Base-by-base conservation (phyloP, 2,113 vertebrate species). In the Gulo gulo region DNA sequence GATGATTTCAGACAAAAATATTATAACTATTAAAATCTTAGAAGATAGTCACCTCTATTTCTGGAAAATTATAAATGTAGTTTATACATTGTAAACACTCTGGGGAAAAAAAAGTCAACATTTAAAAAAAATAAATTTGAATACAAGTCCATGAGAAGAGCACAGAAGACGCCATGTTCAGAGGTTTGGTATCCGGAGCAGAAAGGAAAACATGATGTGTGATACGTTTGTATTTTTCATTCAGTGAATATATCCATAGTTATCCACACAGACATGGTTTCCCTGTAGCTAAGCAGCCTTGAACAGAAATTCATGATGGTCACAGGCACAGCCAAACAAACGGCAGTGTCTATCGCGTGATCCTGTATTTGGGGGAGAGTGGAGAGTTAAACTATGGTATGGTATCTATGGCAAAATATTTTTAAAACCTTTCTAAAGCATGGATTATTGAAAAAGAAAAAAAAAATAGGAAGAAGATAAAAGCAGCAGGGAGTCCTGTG, bases 361-460 rank as follows among this genome's bases (percentile, higher is more conserved):
- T 7, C 31, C n/a, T 63, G 4, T 36, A 71, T 39, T 78, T n/a
- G 14, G 20, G 29, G 24, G 34, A 42, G 1, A 34, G 11, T 47
- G 10, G 14, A 10, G 10, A 74, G n/a, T 39, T n/a, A n/a, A 12
- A 88, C 14, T 23, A 23, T 57, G 29, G 7, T 50, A 69, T 14
- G 7, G 16, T 14, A 69, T 50, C 34, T 7, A 20, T 47, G 39
- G 39, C 11, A 94, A 85, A 31, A 36, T 84, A 26, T 76, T 89
- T 82, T 92, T 63, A 34, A 80, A 92, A 69, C n/a, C 4, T 55
- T 95, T 97, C 92, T n/a, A 52, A 94, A 81, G 24, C 4, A 63
- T 31, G 26, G 24, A 47, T 88, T 93, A 31, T 39, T 92, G 15
- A 73, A 59, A 91, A 79, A 63, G 7, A 63, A 7, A 23, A 55